Base-by-base conservation (phyloP, 2,797 vertebrate genomes). In the Xenopus petersii region DNA sequence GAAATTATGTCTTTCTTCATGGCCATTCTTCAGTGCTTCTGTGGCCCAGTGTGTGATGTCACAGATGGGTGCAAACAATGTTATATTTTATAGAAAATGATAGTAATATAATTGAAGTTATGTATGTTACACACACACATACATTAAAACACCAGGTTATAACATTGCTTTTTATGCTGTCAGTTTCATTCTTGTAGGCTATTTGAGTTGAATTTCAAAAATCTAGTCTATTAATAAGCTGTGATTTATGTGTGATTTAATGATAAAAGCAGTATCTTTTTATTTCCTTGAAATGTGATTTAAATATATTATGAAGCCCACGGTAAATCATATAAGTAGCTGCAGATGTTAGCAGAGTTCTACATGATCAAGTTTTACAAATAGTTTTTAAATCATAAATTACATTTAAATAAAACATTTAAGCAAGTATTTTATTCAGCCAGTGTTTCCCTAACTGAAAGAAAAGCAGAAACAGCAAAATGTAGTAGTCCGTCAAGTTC, bases 261-360 rank as follows among this genome's bases (percentile, higher is more conserved):
- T 77, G 30, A 62, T 67, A 67, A 72, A 54, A 70, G 48, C 47
- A 61, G 63, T 61, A 26, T 72, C 26, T 76, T 71, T 76, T 51
- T 76, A 76, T 77, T 61, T 71, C 8, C 58, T 55, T 55, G 67
- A 77, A 77, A 67, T 56, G 56, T 77, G 47, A 72, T 71, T 77
- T 71, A 61, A 77, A 71, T 77, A 77, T 67, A 71, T 67, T 42
- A 67, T 67, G 63, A 77, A 62, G 55, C 58, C 71, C 36, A 61
- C 65, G 71, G 55, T 59, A 55, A 72, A 77, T 72, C 75, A 61
- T 77, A 77, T 72, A 64, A 67, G 75, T 30, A 67, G 15, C 46
- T 71, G 64, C 69, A 67, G 75, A 71, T 77, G 69, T 71, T 71
- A 67, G 69, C 67, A 61, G 56, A 72, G 58, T 71, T 76, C 47